A percentile compares a stretch with the other conserved stretches of the same genome.
Evolutionary conservation across 30 jellyfish, hydroid and myxozoan genomes (phyloP).

Genomic region (Aurelia aurita complex sp. Pacific): DNA sequence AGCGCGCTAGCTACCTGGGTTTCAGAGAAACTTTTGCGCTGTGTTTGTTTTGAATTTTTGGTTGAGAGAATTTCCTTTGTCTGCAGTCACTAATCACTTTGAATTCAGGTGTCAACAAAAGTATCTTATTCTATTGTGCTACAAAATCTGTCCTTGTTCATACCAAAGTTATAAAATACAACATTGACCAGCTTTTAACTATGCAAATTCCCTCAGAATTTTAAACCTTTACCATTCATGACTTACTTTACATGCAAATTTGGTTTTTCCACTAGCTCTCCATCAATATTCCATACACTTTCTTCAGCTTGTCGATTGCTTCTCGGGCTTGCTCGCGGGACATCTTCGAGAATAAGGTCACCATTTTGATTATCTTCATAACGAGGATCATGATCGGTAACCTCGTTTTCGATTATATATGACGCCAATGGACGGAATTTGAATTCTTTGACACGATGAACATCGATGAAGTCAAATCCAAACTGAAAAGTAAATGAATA

Average conservation of each 20-base stretch:
- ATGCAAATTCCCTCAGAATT: no score
- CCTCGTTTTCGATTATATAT: neutral
- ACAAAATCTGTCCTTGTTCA: no score
- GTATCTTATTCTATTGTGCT: no score
- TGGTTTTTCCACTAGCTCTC: constrained; percentile 83
- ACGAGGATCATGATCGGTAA: neutral
- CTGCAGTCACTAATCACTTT: no score
- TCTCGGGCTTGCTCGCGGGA: neutral
- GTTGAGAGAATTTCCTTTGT: no score
- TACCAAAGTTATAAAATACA: no score
- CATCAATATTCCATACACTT: constrained; percentile 97
- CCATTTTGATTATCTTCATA: constrained; percentile 2
- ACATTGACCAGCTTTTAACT: no score
- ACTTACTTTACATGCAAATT: constrained; percentile 76
- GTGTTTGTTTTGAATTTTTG: no score
- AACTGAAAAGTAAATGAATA: constrained; percentile 39
- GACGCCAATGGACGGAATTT: constrained; percentile 64
- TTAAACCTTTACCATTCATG: no score
- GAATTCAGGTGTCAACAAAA: no score
- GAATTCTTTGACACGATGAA: constrained; percentile 88
- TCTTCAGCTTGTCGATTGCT: constrained; percentile 10
- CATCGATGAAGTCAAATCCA: constrained; percentile 88
- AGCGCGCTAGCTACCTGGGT: no score
- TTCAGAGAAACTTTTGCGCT: no score
- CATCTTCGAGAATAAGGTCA: constrained; percentile 19